Base-by-base conservation (phyloP, 2,113 vertebrate species). In the Osmerus eperlanus region DNA sequence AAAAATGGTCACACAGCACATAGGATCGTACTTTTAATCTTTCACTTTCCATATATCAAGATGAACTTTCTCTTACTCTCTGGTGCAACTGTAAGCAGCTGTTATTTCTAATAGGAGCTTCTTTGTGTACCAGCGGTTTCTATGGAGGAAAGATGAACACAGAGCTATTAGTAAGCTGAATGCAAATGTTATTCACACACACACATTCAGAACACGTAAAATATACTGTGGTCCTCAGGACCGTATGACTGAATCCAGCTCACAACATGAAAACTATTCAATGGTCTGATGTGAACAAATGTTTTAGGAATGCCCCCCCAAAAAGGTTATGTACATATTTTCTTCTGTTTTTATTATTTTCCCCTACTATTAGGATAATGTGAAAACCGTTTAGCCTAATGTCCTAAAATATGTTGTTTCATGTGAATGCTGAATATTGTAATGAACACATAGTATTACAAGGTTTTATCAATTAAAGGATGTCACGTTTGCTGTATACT, bases 21-120 rank as follows among this genome's bases (percentile, higher is more conserved):
- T 8, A 41, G 36, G 36, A 41, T 41, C 36, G 1, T 9, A 12
- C 41, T 36, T 36, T 36, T 7, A 36, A 6, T 36, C 4, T 36
- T 36, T 36, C 6, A 4, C 32, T 47, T 47, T 47, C 41, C 41
- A 47, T 47, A 12, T 47, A 56, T 19, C 55, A 56, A 56, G 18
- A 18, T 18, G 9, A 47, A 47, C 41, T 47, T 19, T 6, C 56
- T 81, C 91, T 88, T 86, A 93, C 92, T 90, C 91, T 91, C 90
- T 93, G 92, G 89, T 93, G 92, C 86, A 92, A 67, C 89, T 92
- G 92, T 89, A 93, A 89, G 89, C 92, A 93, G 89, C 90, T 92
- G 88, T 87, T 92, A 62, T 86, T 90, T 87, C 92, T 87, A 69
- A 91, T 77, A 71, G 89, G 88, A 84, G 85, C 85, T 68, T 93